Evolutionary conservation across 2,888 invertebrate species (phyloP), one percentile per base, ranked within the genome.

Genomic region (Scrobipalpa costella): DNA sequence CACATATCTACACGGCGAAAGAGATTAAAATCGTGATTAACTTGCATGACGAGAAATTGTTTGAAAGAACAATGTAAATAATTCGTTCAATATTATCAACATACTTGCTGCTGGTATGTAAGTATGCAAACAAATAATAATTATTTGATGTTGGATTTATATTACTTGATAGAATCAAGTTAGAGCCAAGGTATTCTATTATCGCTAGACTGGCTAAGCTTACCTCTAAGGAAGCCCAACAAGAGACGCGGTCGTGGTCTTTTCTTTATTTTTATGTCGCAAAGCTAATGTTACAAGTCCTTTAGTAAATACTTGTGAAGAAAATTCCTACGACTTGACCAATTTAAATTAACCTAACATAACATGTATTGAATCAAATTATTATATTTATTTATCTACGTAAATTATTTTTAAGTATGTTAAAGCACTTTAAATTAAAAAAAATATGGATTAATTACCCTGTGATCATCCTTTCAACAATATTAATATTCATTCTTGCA

Each of bases 31-130:
- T 33, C 17, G 57, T 36, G 33, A 13, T 47, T 21, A 47, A 8
- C 58, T 27, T 47, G 33, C 60, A 21, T 47, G 21, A 63, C 68
- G 68, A 19, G 17, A 52, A 52, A 52, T 21, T 52, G 21, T 52
- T 19, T 21, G 49, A 15, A 52, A 21, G 50, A 27, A 52, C 50
- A 52, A 21, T 40, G 40, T 44, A 44, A 15, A 11, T 27, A 27
- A 27, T 27, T 27, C 2, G 27, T 27, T 2, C 5, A 27, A 5
- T 27, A 3, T 27, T 27, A 13, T 40, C 11, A 9, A 40, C 40
- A 40, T 1, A 44, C 44, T 44, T 5, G 44, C 44, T 44, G 15
- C 40, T 27, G 40, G 13, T 40, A 13, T 3, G 13, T 5, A 44
- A 15, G 9, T 15, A 15, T 3, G 44, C 15, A 44, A 44, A 40